Evolutionary conservation across 1,140 invertebrate genomes (phyloP).

Genomic region (Halictus rubicundus): DNA sequence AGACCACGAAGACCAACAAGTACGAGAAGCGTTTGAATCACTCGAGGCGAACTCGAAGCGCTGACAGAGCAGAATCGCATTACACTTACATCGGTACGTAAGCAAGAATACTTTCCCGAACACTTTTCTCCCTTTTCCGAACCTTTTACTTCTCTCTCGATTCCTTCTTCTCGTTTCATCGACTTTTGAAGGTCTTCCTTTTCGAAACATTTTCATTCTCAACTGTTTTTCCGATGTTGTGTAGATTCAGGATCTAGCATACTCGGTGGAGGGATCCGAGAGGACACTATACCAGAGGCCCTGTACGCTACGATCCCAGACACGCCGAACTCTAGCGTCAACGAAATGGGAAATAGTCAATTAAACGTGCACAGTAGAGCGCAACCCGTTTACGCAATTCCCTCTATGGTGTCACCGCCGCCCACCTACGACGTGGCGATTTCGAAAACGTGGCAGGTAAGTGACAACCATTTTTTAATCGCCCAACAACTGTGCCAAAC

Average conservation of each 20-base stretch:
- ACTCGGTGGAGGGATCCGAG: conserved; percentile 65
- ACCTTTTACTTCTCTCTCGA: too few species aligned
- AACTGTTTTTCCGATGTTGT: background rate
- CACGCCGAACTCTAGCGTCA: conserved; percentile 43
- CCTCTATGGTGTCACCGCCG: conserved; percentile 79
- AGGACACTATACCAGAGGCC: conserved; percentile 71
- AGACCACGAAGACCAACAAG: conserved; percentile 62
- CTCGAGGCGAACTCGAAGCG: conserved; percentile 74
- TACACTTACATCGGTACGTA: conserved; percentile 77
- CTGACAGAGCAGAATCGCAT: conserved; percentile 75
- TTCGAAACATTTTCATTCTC: too few species aligned
- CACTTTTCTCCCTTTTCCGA: too few species aligned
- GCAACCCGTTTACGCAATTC: conserved; percentile 72
- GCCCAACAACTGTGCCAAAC: too few species aligned
- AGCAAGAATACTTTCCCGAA: background rate
- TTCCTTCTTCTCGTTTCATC: too few species aligned
- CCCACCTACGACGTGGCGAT: conserved; percentile 78
- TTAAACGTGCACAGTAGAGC: conserved; percentile 66
- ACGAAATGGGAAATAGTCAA: conserved; percentile 60
- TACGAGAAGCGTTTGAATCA: conserved; percentile 72
- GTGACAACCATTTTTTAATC: background rate
- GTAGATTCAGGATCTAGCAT: conserved; percentile 75
- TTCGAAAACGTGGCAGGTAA: conserved; percentile 77
- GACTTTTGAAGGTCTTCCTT: too few species aligned
- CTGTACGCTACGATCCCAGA: conserved; percentile 74